A percentile compares a stretch with the other conserved stretches of the same genome.
Conservation (phyloP, 2,113 vertebrate genomes). For the Syngnathus typhle region DNA sequence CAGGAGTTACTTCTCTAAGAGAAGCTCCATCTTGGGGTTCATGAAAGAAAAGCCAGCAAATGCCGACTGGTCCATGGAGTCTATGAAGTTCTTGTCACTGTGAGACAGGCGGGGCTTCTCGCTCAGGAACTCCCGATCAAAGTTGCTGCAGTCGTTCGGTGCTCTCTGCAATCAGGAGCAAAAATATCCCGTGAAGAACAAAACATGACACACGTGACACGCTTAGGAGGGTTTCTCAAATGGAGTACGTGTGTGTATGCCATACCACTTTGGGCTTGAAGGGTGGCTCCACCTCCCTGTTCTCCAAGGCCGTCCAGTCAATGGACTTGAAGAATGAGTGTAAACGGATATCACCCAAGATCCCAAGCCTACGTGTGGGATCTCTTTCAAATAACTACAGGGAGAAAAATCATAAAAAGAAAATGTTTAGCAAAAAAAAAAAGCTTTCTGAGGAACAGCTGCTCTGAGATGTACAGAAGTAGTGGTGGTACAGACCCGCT, state of each 20-base stretch:
- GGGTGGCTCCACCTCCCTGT: conserved; percentile 81
- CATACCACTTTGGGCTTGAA: conserved; percentile 97
- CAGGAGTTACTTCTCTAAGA: conserved; percentile 76
- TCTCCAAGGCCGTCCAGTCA: conserved; percentile 85
- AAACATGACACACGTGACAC: neutral
- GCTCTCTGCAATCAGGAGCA: conserved; percentile 76
- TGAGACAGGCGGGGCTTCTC: conserved; percentile 91
- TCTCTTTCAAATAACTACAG: conserved; percentile 91
- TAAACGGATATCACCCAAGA: conserved; percentile 81
- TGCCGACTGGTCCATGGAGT: conserved; percentile 93
- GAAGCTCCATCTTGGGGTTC: conserved; percentile 84
- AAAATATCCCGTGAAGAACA: conserved; percentile 12
- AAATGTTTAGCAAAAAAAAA: neutral
- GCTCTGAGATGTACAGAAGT: neutral
- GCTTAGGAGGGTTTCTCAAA: neutral
- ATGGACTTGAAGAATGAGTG: conserved; percentile 93
- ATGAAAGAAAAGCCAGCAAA: conserved; percentile 93
- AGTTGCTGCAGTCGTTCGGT: conserved; percentile 89
- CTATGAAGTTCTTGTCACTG: conserved; percentile 93
- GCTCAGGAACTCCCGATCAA: conserved; percentile 92
- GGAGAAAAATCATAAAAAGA: conserved; percentile 3
- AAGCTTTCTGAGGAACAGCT: neutral
- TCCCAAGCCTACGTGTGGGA: conserved; percentile 79
- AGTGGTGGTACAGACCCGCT: conserved; percentile 72
- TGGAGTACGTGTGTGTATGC: neutral